These are phyloP conservation scores for Drosophila pectinifera DNA, from an alignment of 1,140 invertebrate genomes.

Conservation along the genomic window DNA sequence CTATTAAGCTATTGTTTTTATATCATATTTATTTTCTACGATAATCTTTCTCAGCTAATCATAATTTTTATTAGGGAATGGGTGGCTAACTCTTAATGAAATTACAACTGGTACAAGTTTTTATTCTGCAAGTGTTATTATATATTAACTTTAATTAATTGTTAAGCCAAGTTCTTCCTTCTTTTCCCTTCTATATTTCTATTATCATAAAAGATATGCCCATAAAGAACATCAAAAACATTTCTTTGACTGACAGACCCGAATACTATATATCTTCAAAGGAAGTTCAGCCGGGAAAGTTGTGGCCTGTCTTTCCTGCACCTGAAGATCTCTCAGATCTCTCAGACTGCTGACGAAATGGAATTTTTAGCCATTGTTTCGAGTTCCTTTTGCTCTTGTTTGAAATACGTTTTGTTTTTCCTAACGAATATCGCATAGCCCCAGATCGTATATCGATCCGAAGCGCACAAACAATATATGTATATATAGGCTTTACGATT, in stretches of 20 bases:
- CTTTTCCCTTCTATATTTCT: neutral
- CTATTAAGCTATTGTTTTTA: neutral
- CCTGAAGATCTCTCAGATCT: slow-evolving; percentile 14
- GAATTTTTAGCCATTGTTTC: slow-evolving; percentile 1
- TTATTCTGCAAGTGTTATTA: neutral
- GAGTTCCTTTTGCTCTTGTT: slow-evolving; percentile 11
- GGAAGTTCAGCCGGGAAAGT: neutral
- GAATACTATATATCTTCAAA: slow-evolving; percentile 2
- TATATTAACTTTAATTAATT: neutral
- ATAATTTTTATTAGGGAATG: neutral
- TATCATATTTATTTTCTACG: no score
- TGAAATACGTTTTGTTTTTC: slow-evolving; percentile 13
- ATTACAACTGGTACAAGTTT: neutral
- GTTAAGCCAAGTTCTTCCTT: neutral
- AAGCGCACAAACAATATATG: neutral
- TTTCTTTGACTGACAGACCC: no score
- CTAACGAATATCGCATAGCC: slow-evolving; percentile 51
- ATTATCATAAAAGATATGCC: no score
- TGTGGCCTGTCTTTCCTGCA: slow-evolving; percentile 3
- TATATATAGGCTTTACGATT: slow-evolving; percentile 34
- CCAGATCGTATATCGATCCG: slow-evolving; percentile 34
- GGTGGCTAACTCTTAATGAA: no score
- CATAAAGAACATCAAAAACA: neutral
- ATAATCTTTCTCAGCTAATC: neutral
- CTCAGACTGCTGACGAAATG: neutral